Percentiles rank a stretch among this genome's conserved stretches.
Evolutionary conservation across 1,140 invertebrate genomes (phyloP).

Genomic region (Octopus bimaculoides): DNA sequence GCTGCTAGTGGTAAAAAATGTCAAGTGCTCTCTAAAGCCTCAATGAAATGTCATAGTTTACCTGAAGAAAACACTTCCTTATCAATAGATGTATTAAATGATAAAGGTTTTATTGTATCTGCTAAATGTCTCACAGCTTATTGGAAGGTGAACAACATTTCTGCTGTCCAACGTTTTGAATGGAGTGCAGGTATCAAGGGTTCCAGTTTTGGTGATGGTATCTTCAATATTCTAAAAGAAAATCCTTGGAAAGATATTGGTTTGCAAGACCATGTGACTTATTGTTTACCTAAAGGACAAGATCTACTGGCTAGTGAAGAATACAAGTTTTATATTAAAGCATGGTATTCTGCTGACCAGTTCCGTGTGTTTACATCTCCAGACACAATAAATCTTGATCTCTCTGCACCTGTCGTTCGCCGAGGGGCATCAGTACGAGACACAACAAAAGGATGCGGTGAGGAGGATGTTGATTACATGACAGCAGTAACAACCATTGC

Average conservation of each 20-base stretch:
- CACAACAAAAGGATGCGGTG: constrained; percentile 16
- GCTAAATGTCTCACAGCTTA: constrained; percentile 25
- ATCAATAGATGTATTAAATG: not conserved
- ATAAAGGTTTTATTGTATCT: constrained; percentile 18
- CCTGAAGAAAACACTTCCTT: not conserved
- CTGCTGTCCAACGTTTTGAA: constrained; percentile 22
- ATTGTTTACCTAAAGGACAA: constrained; percentile 25
- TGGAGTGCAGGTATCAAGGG: constrained; percentile 30
- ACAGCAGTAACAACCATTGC: constrained; percentile 18
- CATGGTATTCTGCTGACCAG: constrained; percentile 23
- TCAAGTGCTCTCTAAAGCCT: not conserved
- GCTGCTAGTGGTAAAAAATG: constrained; percentile 29
- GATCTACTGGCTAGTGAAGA: constrained; percentile 13
- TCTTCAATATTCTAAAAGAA: constrained; percentile 25
- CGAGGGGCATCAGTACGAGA: constrained; percentile 27
- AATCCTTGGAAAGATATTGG: constrained; percentile 33
- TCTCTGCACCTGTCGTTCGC: constrained; percentile 22
- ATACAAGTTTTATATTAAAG: constrained; percentile 32
- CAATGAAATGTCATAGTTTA: not conserved
- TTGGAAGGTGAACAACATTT: constrained; percentile 15
- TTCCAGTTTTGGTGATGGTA: constrained; percentile 21
- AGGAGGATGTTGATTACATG: constrained; percentile 29
- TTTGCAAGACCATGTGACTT: constrained; percentile 16
- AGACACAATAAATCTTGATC: constrained; percentile 23
- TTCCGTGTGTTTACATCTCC: constrained; percentile 22